phyloP scores from a whole-genome alignment of 2,888 invertebrate species.

The Belgica antarctica region DNA sequence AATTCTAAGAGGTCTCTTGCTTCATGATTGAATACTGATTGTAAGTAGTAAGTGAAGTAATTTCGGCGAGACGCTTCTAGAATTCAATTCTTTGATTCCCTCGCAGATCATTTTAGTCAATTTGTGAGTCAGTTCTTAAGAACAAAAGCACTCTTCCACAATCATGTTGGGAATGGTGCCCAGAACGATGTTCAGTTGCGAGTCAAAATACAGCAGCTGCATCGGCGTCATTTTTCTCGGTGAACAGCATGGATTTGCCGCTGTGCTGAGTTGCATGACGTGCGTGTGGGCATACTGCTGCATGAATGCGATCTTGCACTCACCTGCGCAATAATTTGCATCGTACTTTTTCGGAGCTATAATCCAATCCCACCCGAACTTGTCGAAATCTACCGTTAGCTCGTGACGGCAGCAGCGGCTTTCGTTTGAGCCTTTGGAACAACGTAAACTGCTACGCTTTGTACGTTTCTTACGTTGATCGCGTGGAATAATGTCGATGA shows the following conservation, averaged over 20 bases:
- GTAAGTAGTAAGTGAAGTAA: constrained; percentile 1
- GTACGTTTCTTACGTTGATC: constrained; percentile 61
- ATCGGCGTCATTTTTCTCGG: constrained; percentile 85
- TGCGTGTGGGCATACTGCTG: constrained; percentile 87
- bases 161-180: constrained; percentile 91
- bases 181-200: constrained; percentile 81
- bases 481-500: constrained; percentile 52
- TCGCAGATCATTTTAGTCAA: not conserved
- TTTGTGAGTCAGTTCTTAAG: constrained; percentile 57
- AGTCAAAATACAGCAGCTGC: constrained; percentile 88
- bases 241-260: constrained; percentile 88
- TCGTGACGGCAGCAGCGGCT: constrained; percentile 92
- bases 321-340: constrained; percentile 94
- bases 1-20: constrained; percentile 19
- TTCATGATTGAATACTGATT: constrained; percentile 16
- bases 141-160: constrained; percentile 89
- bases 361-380: constrained; percentile 97
- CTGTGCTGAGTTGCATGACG: constrained; percentile 77
- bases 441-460: constrained; percentile 77
- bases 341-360: constrained; percentile 93
- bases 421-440: constrained; percentile 71
- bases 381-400: constrained; percentile 87
- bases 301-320: constrained; percentile 84
- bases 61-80: not conserved
- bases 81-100: not conserved